Base-by-base conservation (phyloP, 92 coral and sea anemone genomes). In the Phenganax stokvisi region DNA sequence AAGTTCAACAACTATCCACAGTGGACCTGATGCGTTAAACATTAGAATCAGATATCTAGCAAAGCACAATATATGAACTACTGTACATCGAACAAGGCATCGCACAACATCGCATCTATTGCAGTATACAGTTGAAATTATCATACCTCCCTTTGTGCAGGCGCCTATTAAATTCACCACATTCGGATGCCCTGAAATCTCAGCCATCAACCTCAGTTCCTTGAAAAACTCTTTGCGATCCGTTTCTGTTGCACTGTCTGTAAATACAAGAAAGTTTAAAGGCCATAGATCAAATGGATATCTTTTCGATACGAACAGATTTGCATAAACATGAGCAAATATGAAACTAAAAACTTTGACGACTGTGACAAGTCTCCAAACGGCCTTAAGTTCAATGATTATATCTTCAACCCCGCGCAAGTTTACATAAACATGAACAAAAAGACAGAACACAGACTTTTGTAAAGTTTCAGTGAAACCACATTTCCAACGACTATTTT, bases 131-230 rank as follows among this genome's bases (percentile, higher is more conserved):
- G 25, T 20, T 20, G 25, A 20, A 20, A 3, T 10, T 15, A 68
- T 28, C 13, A 6, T 77, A 92, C 97, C 97, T 80, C 87, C 89
- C 17, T 74, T 82, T 11, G 92, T 84, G 73, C 97, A 92, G 11
- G 97, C 97, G n/a, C 97, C 97, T 54, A 88, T 61, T 80, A 92
- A 79, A 69, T 88, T 88, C 27, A 88, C 90, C 51, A 92, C 80
- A 71, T 92, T 90, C 0, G 92, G 89, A 68, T 92, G 93, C 77
- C 86, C 85, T 55, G 89, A 91, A 30, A 92, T 78, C 12, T 91
- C 89, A 5, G 88, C 89, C 94, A 92, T 92, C 57, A 87, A 85
- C 81, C 88, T 90, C 17, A 92, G 84, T 65, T 92, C 97, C 62
- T 92, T 90, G 83, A 85, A 90, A 62, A 92, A 83, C 62, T 92